These are phyloP conservation scores for Premnoplex brunnescens DNA, from an alignment of 2,797 vertebrate species.

Conservation along the genomic window DNA sequence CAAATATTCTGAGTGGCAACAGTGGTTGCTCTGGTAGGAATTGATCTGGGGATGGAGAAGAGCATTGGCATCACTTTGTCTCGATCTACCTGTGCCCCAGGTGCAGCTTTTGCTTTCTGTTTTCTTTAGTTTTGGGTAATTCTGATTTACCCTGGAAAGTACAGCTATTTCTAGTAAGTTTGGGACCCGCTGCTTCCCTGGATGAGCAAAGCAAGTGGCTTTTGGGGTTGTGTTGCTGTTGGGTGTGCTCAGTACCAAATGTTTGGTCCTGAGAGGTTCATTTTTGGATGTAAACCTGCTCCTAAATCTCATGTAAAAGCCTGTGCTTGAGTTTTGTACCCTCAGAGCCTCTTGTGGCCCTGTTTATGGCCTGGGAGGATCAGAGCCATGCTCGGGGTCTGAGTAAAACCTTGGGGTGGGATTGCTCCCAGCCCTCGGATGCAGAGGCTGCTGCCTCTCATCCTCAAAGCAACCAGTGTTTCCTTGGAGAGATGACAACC, in stretches of 20 bases:
- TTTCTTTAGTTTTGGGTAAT: background rate
- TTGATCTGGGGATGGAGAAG: background rate
- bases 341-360: rapidly evolving
- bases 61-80: background rate
- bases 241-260: background rate
- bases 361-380: background rate
- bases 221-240: rapidly evolving
- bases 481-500: background rate
- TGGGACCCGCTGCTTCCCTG: background rate
- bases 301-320: background rate
- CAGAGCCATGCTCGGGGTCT: background rate
- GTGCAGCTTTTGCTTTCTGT: background rate
- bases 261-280: rapidly evolving
- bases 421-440: background rate
- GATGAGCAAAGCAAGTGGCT: background rate
- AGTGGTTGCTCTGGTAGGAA: background rate
- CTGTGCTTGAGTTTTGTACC: background rate
- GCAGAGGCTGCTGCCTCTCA: background rate
- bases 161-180: background rate
- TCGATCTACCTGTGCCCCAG: rapidly evolving
- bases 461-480: constrained; percentile 34
- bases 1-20: background rate
- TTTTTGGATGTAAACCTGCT: background rate
- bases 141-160: background rate
- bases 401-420: background rate